Conservation (phyloP, 2,113 vertebrate genomes). For the Corythaeola cristata region DNA sequence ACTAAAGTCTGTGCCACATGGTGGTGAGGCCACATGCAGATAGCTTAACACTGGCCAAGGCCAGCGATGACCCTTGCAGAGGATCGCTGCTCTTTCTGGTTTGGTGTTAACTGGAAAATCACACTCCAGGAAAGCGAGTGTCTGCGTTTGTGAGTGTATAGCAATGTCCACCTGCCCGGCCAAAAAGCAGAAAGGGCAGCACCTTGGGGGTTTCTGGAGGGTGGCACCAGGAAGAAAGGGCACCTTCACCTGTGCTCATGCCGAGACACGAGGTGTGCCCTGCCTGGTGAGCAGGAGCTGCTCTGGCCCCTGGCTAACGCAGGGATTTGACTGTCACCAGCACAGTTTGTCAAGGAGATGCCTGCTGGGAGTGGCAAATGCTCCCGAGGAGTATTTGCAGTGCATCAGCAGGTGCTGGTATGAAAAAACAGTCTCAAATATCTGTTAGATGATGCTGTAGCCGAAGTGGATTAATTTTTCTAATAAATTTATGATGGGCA, state of each 20-base stretch:
- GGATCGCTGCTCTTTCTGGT: rapidly evolving
- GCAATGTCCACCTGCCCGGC: background rate
- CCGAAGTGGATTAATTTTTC: background rate
- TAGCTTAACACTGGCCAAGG: background rate
- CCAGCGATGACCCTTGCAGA: background rate
- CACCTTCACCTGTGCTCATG: rapidly evolving
- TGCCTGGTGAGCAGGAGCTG: rapidly evolving
- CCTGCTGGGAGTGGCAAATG: background rate
- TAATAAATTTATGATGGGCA: background rate
- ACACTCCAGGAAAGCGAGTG: background rate
- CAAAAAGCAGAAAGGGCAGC: background rate
- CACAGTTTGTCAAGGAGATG: background rate
- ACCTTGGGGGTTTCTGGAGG: rapidly evolving
- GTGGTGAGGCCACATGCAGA: background rate
- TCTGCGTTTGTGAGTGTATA: rapidly evolving
- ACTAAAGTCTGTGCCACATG: rapidly evolving
- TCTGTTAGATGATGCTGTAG: background rate
- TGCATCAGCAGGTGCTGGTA: background rate
- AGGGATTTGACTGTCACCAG: background rate
- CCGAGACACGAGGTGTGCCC: rapidly evolving
- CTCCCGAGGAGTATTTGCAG: background rate
- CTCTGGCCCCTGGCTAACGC: background rate
- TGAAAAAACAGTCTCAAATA: background rate
- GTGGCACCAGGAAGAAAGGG: background rate
- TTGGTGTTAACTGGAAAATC: background rate